phyloP scores from a whole-genome alignment of 1,140 invertebrate genomes.

The Diachasmimorpha longicaudata region DNA sequence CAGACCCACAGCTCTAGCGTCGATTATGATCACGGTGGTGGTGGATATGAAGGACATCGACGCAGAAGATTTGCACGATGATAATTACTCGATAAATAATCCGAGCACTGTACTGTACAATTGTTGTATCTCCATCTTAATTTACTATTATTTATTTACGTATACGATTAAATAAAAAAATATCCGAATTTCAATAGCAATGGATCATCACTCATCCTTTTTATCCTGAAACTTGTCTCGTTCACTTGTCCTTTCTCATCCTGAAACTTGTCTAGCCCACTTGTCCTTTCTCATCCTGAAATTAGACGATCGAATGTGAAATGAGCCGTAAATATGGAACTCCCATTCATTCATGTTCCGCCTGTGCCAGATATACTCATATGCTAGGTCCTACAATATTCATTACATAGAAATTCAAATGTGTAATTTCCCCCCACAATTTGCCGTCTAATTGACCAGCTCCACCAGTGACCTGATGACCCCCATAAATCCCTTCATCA shows the following conservation, averaged over 20 bases:
- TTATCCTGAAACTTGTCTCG: too few relatives aligned
- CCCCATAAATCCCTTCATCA: not conserved
- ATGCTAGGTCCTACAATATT: not conserved
- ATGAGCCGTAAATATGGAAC: not conserved
- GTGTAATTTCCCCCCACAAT: not conserved
- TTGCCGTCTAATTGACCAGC: not conserved
- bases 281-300: not conserved
- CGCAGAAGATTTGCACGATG: constrained; percentile 39
- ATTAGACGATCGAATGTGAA: not conserved
- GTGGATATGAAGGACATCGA: constrained; percentile 67
- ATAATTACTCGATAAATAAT: constrained; percentile 42
- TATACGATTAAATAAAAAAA: not conserved
- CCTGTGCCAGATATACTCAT: not conserved
- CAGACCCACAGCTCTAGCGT: constrained; percentile 79
- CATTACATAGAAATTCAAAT: not conserved
- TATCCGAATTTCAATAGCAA: not conserved
- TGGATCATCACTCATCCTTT: not conserved
- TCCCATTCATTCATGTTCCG: not conserved
- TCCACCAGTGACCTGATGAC: not conserved
- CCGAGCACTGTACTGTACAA: constrained; percentile 16
- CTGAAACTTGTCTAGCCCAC: too few relatives aligned
- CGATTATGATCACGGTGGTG: constrained; percentile 69
- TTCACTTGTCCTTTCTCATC: not conserved
- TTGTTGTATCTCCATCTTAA: constrained; percentile 31
- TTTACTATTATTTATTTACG: constrained; percentile 25